These are phyloP conservation scores for Crotalus viridis DNA, from an alignment of 2,113 vertebrate genomes.

Conservation along the genomic window DNA sequence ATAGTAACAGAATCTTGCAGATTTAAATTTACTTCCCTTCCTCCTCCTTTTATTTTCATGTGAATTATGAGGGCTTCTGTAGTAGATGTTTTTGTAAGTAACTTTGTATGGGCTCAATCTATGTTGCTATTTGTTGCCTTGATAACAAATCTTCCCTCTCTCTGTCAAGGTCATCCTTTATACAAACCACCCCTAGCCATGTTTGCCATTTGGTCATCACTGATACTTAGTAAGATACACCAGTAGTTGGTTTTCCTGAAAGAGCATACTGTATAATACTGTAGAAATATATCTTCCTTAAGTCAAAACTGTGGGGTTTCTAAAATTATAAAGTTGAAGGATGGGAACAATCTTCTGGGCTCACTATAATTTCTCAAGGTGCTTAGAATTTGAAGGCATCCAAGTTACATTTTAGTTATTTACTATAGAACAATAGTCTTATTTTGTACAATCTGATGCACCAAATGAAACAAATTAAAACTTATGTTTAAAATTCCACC, in stretches of 20 bases:
- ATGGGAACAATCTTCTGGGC: background rate
- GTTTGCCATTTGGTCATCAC: background rate
- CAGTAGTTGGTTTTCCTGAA: background rate
- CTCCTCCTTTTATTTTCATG: background rate
- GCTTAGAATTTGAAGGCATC: background rate
- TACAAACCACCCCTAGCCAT: background rate
- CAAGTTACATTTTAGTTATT: background rate
- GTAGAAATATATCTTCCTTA: background rate
- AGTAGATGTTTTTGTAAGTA: background rate
- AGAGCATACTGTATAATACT: background rate
- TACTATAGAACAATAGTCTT: background rate
- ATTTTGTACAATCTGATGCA: background rate
- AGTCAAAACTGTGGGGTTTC: background rate
- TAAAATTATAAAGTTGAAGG: background rate
- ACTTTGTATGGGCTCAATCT: background rate
- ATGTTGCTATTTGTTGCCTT: background rate
- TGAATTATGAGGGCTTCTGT: background rate
- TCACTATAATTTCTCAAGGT: background rate
- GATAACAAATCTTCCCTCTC: background rate
- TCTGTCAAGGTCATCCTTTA: background rate
- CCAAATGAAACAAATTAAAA: background rate
- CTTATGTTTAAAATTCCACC: background rate
- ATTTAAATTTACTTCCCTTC: background rate
- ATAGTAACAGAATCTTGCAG: background rate
- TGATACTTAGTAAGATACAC: background rate